Evolutionary conservation across 1,140 invertebrate species (phyloP).

Genomic region (Magallana ariakensis): DNA sequence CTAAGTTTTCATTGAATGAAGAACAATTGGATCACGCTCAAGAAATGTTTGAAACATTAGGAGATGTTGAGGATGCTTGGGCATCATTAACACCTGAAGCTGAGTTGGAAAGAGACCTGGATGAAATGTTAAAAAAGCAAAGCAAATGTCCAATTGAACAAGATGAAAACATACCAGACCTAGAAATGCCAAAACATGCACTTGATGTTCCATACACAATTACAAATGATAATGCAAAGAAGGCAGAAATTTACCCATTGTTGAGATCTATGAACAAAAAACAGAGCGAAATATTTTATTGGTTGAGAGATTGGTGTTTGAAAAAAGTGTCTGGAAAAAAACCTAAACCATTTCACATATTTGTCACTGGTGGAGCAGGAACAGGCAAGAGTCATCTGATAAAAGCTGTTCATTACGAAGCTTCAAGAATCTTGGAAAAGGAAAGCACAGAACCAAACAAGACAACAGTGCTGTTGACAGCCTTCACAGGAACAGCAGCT

Average conservation of each 20-base stretch:
- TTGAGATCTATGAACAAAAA: conserved; percentile 4
- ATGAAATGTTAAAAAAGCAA: background rate
- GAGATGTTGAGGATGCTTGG: conserved; percentile 3
- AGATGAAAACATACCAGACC: background rate
- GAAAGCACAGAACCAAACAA: conserved; percentile 24
- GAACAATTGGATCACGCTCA: background rate
- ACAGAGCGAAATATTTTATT: conserved; percentile 51
- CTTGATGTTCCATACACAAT: background rate
- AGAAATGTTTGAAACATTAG: conserved; percentile 30
- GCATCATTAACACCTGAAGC: conserved; percentile 27
- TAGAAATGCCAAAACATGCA: background rate
- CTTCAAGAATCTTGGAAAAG: conserved; percentile 45
- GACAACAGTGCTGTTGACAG: conserved; percentile 41
- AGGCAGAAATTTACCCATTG: background rate
- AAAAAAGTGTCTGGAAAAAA: conserved; percentile 21
- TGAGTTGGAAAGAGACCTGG: background rate
- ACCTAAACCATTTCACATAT: conserved; percentile 51
- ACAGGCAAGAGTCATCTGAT: conserved; percentile 59
- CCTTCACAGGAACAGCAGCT: conserved; percentile 50
- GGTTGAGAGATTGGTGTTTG: conserved; percentile 52
- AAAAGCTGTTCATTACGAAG: conserved; percentile 54
- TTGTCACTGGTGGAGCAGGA: conserved; percentile 54
- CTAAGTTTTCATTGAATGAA: background rate
- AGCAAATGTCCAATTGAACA: background rate
- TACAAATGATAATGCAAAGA: background rate